Evolutionary conservation across 2,888 invertebrate species (phyloP), one percentile per base, ranked within the genome.

Genomic region (Nephrocerus scutellatus): DNA sequence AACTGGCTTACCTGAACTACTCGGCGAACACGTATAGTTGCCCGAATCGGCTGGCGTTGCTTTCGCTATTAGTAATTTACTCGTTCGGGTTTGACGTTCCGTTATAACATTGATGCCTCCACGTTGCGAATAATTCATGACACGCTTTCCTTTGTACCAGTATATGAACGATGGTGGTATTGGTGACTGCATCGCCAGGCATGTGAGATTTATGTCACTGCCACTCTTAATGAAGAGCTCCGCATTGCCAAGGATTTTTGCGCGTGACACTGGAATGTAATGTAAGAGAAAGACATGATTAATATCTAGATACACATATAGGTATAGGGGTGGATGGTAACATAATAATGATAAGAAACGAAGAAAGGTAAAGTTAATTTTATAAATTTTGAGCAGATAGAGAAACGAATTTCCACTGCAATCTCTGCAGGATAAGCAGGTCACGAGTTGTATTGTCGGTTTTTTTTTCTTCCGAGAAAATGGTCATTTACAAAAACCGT

Each of bases 151-250:
- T 57, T 88, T 87, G 70, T 86, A 87, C 89, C 89, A 89, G 61
- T 84, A 80, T 59, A 88, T 84, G 56, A 84, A 86, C 49, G 78
- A 77, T 43, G 80, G 79, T 31, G 75, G 74, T 51, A 74, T 71
- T 51, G 75, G 75, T 59, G 81, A 75, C 72, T 89, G 79, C 66
- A 84, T 78, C 44, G 86, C 86, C 66, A 86, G 78, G 72, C 90
- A 90, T 61, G 89, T 90, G 70, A 91, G 77, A 75, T 90, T 90
- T 73, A 91, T 88, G 75, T 90, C 89, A 63, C 87, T 89, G 56
- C 90, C 90, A 63, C 86, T 87, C 68, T 86, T 83, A 70, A 90
- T 86, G 74, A 85, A 87, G 65, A 88, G 74, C 72, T 90, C 89
- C 29, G 84, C 77, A 61, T 86, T 88, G 35, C 88, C 87, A 65